Evolutionary conservation across 2,888 invertebrate genomes (phyloP), one percentile per base, ranked within the genome.

Genomic region (Scotopteryx bipunctaria): DNA sequence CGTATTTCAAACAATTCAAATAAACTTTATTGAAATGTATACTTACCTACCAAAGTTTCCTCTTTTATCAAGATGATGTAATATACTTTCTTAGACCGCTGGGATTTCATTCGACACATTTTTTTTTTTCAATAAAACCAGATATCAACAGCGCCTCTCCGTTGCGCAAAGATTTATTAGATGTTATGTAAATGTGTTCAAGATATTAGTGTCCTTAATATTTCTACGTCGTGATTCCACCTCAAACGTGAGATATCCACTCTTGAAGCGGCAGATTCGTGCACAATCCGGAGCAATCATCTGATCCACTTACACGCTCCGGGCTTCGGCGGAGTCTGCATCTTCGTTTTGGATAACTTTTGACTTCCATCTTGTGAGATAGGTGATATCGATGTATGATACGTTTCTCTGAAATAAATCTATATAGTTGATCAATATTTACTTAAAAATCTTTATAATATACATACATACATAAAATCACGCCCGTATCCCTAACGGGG

Each of bases 131-230:
- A 42, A 38, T 31, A 21, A 16, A 36, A 41, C 74, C 73, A 75
- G 81, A 81, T 83, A 85, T 86, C 79, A 84, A 78, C 78, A 78
- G 81, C 80, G 81, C 79, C 78, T 82, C 76, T 73, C 69, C 66
- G 66, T 69, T 43, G 67, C 64, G 66, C 73, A 76, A 73, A 69
- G 84, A 88, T 88, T 88, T 86, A 89, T 89, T 76, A 77, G 82
- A 74, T 81, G 81, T 86, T 87, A 87, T 87, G 88, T 86, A 86
- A 86, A 86, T 87, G 77, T 83, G 80, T 82, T 83, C 83, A 81
- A 81, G 85, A 82, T 84, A 88, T 86, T 85, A 88, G 83, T 83
- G 86, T 86, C 84, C 83, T 83, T 85, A 85, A 89, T 88, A 88
- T 81, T 84, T 88, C 81, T 71, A 77, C 76, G 83, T 88, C 86